Evolutionary conservation across 2,888 invertebrate genomes (phyloP), one percentile per base, ranked within the genome.

Genomic region (Metallyticus violacea): DNA sequence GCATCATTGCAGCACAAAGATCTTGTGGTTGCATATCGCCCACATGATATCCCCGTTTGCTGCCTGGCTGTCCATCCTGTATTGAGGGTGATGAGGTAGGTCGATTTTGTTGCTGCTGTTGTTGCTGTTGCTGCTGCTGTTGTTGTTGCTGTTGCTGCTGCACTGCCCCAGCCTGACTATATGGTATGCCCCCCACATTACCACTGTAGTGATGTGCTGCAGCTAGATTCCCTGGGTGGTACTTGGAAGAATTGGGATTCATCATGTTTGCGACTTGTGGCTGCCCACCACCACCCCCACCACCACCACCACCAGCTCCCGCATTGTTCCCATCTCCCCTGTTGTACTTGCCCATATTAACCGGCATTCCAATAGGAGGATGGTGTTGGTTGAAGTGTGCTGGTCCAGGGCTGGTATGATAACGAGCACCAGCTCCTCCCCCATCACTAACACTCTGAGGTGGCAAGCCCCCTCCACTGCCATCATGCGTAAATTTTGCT

Each of bases 281-380:
- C 28, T 86, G 86, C 30, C 84, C 86, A 77, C 76, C 76, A 26
- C 76, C 83, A 62, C 40, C 40, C 40, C 40, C 40, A 62, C 40
- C 40, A 62, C 40, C 40, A 30, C 81, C 81, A 83, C 83, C 83
- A 62, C 82, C 82, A 77, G 82, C 76, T 40, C 79, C 76, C 29
- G 84, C 85, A 81, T 87, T 87, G 26, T 62, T 86, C 77, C 88
- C 88, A 87, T 92, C 92, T 0, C 92, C 92, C 87, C 93, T 93
- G 62, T 94, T 94, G 90, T 94, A 95, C 92, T 95, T 95, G 89
- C 94, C 93, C 87, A 94, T 93, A 81, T 90, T 92, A 87, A 92
- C 92, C 88, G 94, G 94, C 90, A 94, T 93, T 89, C 92, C 94
- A 91, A 92, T 94, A 62, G 93, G 92, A 89, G 92, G 88, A 85